phyloP scores from a whole-genome alignment of 2,113 vertebrate genomes.

The Plestiodon gilberti region DNA sequence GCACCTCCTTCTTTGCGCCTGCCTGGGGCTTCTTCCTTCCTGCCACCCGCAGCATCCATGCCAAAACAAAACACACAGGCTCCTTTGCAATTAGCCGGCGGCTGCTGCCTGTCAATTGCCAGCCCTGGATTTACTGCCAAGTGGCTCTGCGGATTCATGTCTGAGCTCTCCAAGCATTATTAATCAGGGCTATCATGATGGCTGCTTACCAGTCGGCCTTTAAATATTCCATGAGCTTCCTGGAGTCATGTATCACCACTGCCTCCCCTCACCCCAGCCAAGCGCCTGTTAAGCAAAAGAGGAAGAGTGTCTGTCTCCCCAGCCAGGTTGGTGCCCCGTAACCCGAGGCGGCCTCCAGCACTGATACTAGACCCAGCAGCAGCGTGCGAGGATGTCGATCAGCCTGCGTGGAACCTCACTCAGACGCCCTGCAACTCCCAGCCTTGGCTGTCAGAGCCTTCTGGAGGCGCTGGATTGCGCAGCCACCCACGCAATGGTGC shows the following conservation, averaged over 20 bases:
- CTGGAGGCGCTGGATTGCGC: background rate
- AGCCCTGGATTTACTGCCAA: background rate
- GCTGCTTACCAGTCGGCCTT: background rate
- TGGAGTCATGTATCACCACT: background rate
- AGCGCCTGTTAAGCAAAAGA: background rate
- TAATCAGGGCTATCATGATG: background rate
- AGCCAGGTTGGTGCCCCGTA: background rate
- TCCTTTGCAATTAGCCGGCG: background rate
- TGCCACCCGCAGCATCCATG: no score
- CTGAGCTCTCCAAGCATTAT: conserved; percentile 9
- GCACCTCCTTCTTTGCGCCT: background rate
- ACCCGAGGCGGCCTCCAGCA: background rate
- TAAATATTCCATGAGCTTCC: conserved; percentile 7
- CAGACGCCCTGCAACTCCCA: no score
- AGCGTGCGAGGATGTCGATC: no score
- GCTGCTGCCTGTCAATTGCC: background rate
- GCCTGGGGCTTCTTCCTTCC: no score
- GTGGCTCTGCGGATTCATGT: background rate
- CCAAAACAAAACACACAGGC: no score
- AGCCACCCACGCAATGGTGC: background rate
- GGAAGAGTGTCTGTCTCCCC: background rate
- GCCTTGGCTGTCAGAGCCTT: background rate
- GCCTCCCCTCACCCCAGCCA: background rate
- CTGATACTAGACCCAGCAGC: background rate
- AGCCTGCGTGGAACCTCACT: accelerated